Conservation (phyloP, 2,888 invertebrate species). For the Caenorhabditis parvicauda region DNA sequence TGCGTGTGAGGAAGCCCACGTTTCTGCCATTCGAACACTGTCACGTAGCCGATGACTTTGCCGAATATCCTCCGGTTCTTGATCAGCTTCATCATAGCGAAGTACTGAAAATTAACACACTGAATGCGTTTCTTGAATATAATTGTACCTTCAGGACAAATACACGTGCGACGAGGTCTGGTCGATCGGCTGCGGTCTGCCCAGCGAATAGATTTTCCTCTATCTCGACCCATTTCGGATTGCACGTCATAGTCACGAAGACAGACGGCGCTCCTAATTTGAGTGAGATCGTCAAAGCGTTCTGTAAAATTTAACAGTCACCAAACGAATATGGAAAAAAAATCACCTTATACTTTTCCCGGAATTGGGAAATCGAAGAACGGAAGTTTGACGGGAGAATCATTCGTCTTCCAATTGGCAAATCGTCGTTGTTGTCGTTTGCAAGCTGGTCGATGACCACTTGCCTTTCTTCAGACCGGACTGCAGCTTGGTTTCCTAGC, state of each 20-base stretch:
- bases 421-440: not conserved
- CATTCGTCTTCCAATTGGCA: conserved; percentile 24
- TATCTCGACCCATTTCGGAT: conserved; percentile 60
- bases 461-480: conserved; percentile 48
- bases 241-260: conserved; percentile 62
- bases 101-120: too few species aligned
- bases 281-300: conserved; percentile 51
- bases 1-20: conserved; percentile 58
- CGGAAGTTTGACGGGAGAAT: conserved; percentile 52
- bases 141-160: conserved; percentile 54
- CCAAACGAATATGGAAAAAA: too few species aligned
- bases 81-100: too few species aligned
- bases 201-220: conserved; percentile 23
- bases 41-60: conserved; percentile 31
- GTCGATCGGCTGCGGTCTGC: conserved; percentile 41
- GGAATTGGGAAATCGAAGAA: conserved; percentile 63
- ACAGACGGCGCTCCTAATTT: conserved; percentile 44
- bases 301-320: too few species aligned
- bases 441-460: conserved; percentile 34
- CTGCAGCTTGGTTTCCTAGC: conserved; percentile 55
- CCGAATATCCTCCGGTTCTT: conserved; percentile 45
- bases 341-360: conserved; percentile 26
- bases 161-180: conserved; percentile 47
- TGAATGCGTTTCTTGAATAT: too few species aligned
- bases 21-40: conserved; percentile 60